phyloP scores from a whole-genome alignment of 2,113 vertebrate species.

The Cisticola juncidis region DNA sequence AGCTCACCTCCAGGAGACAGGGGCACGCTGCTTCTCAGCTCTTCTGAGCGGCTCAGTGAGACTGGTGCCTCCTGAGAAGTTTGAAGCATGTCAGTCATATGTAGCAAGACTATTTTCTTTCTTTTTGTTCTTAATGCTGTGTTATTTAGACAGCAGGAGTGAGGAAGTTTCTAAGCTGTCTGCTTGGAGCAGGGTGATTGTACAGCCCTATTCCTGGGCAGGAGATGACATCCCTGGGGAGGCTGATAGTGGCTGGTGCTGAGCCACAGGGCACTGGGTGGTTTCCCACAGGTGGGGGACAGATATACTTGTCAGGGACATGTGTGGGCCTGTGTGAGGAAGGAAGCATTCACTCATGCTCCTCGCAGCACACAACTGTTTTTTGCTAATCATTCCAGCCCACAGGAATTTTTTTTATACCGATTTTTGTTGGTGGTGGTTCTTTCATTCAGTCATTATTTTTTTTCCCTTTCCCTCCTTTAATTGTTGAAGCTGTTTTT shows the following conservation, averaged over 20 bases:
- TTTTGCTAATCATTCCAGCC: conserved; percentile 40
- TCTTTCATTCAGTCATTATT: neutral
- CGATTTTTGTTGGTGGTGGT: conserved; percentile 5
- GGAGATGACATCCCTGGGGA: neutral
- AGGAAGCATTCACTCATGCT: conserved; percentile 10
- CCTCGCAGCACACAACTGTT: neutral
- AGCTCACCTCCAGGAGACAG: neutral
- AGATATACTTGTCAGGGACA: neutral
- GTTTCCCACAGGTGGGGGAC: neutral
- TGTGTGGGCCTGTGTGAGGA: neutral
- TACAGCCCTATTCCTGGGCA: conserved; percentile 9
- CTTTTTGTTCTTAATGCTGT: neutral
- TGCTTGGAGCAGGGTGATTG: neutral
- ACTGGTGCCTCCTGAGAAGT: conserved; percentile 28
- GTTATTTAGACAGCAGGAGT: neutral
- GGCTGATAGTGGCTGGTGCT: neutral
- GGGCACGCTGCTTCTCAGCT: neutral
- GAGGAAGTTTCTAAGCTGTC: conserved; percentile 53
- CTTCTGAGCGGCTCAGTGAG: fast-evolving
- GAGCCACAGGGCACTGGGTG: neutral
- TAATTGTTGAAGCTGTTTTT: conserved; percentile 54
- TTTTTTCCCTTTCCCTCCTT: neutral
- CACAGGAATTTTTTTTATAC: conserved; percentile 19
- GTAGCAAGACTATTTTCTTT: conserved; percentile 35
- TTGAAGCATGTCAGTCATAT: conserved; percentile 41